Percentiles rank a stretch among this genome's conserved stretches.
phyloP scores from a whole-genome alignment of 2,113 vertebrate genomes.

The Petrocephalus microphthalmus region DNA sequence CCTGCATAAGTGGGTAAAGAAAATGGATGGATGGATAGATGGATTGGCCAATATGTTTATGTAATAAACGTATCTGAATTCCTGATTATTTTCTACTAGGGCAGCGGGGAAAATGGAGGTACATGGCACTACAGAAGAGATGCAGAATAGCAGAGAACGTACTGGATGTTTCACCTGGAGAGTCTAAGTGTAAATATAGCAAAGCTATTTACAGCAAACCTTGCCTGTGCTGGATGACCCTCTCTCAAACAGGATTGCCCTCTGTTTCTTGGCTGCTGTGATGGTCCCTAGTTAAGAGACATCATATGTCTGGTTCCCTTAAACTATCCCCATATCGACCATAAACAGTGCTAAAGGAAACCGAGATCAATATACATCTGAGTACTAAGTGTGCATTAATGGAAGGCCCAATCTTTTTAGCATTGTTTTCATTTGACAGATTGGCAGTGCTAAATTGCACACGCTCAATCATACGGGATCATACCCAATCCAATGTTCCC shows the following conservation, averaged over 20 bases:
- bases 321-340: background rate
- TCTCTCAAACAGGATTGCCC: background rate
- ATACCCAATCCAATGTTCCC: background rate
- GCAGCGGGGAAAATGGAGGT: background rate
- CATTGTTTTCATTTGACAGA: background rate
- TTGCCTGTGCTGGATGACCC: background rate
- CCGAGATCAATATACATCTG: slow-evolving; percentile 14
- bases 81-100: background rate
- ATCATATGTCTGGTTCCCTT: background rate
- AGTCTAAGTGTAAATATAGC: background rate
- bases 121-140: background rate
- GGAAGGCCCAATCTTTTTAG: background rate
- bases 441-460: background rate
- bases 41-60: background rate
- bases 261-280: slow-evolving; percentile 3
- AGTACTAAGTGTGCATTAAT: slow-evolving; percentile 14
- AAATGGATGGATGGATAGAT: background rate
- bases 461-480: background rate
- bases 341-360: slow-evolving; percentile 1
- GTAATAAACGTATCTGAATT: background rate
- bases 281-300: background rate
- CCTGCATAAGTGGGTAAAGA: background rate
- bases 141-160: background rate
- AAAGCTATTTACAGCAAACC: background rate
- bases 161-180: background rate